These are phyloP conservation scores for Pangasius krempfi DNA, from an alignment of 2,797 vertebrate species.

Conservation along the genomic window DNA sequence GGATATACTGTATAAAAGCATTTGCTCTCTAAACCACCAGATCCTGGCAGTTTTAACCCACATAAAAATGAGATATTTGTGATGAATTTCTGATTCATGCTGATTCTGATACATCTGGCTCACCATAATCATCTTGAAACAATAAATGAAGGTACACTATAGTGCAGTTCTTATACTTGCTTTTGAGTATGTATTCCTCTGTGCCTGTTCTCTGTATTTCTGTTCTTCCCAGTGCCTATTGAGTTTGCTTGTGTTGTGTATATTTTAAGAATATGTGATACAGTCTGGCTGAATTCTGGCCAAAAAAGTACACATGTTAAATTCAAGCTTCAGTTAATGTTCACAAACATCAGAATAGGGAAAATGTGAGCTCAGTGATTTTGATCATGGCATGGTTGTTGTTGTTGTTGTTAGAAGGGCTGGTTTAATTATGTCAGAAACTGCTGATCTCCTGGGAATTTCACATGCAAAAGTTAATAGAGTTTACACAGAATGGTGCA, in stretches of 20 bases:
- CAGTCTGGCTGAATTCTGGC: not conserved
- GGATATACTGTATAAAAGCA: not conserved
- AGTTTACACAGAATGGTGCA: not conserved
- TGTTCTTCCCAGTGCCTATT: not conserved
- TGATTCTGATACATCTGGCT: not conserved
- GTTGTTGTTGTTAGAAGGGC: not conserved
- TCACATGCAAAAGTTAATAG: not conserved
- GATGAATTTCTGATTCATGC: not conserved
- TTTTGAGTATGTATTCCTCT: not conserved
- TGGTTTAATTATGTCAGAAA: not conserved
- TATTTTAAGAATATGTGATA: conserved; percentile 4
- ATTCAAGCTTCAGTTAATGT: not conserved
- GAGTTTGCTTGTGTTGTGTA: not conserved
- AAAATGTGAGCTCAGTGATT: not conserved
- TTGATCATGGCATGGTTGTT: not conserved
- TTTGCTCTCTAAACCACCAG: not conserved
- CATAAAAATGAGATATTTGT: not conserved
- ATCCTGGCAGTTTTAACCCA: not conserved
- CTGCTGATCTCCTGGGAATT: not conserved
- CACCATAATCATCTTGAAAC: not conserved
- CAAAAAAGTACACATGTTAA: not conserved
- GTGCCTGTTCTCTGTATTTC: not conserved
- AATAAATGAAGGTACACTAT: not conserved
- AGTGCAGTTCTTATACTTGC: not conserved
- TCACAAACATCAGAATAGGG: not conserved